Conservation (phyloP, 2,888 invertebrate genomes). For the Rhimphoctona megacephalus region DNA sequence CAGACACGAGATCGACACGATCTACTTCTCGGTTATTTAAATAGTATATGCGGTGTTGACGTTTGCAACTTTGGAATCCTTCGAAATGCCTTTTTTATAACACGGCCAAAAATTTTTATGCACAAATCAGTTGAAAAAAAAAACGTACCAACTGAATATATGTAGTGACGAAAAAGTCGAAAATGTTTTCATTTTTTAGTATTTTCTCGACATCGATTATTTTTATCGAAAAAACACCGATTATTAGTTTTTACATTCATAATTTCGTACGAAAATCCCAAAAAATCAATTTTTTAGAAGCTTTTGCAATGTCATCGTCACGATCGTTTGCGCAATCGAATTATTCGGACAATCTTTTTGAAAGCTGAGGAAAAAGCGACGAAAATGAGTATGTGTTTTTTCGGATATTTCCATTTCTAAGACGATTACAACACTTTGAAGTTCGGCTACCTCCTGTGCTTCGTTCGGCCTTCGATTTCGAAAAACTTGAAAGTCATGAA, state of each 20-base stretch:
- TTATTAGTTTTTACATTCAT: not conserved
- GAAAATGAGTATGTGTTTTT: not conserved
- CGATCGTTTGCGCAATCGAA: not conserved
- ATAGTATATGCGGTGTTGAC: not conserved
- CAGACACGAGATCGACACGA: slow-evolving; percentile 39
- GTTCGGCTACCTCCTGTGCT: no score
- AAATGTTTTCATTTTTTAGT: no score
- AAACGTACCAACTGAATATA: not conserved
- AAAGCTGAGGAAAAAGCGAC: not conserved
- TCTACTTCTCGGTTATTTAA: slow-evolving; percentile 15
- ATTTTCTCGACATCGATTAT: no score
- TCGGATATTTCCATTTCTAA: not conserved
- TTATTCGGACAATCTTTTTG: no score
- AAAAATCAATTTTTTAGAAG: not conserved
- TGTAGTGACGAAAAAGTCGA: no score
- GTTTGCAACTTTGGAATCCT: not conserved
- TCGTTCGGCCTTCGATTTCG: no score
- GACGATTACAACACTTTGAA: no score
- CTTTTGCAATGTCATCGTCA: not conserved
- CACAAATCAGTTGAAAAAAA: not conserved
- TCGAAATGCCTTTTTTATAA: not conserved
- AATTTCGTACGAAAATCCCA: not conserved
- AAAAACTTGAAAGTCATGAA: no score
- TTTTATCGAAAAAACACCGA: not conserved
- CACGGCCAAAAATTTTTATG: not conserved